A percentile compares a stretch with the other conserved stretches of the same genome.
phyloP scores from a whole-genome alignment of 2,113 vertebrate genomes.

The Monopterus albus region DNA sequence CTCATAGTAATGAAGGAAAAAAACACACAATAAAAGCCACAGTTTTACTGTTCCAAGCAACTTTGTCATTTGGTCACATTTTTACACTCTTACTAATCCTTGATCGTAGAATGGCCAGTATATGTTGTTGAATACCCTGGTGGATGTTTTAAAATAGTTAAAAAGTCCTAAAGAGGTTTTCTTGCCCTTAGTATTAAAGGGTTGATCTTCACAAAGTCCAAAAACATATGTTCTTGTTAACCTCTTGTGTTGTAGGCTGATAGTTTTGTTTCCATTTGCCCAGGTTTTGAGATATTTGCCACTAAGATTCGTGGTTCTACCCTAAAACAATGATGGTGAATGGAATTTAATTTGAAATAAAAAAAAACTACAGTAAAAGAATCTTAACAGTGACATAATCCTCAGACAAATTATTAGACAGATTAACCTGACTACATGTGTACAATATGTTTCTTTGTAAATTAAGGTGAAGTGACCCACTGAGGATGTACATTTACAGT shows the following conservation, averaged over 20 bases:
- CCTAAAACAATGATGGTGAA: not conserved
- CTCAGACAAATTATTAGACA: not conserved
- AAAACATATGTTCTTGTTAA: not conserved
- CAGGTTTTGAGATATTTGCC: not conserved
- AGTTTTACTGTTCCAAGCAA: not conserved
- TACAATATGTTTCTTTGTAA: not conserved
- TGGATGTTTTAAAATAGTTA: not conserved
- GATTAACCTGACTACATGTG: not conserved
- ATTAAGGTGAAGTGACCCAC: not conserved
- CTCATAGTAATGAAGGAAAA: not conserved
- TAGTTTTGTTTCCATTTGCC: not conserved
- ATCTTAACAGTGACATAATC: no score
- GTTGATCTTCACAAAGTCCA: not conserved
- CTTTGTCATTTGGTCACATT: not conserved
- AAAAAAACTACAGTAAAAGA: no score
- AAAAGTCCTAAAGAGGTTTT: not conserved
- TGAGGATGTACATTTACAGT: not conserved
- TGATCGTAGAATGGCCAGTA: not conserved
- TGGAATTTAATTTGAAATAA: not conserved
- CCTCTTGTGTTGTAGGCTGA: no score
- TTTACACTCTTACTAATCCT: not conserved
- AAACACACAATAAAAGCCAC: not conserved
- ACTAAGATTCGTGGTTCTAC: not conserved
- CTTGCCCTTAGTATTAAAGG: not conserved
- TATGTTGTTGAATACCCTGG: not conserved